Conservation (phyloP, 53 echinoderm and acorn worm species). For the Echinometra lucunter region DNA sequence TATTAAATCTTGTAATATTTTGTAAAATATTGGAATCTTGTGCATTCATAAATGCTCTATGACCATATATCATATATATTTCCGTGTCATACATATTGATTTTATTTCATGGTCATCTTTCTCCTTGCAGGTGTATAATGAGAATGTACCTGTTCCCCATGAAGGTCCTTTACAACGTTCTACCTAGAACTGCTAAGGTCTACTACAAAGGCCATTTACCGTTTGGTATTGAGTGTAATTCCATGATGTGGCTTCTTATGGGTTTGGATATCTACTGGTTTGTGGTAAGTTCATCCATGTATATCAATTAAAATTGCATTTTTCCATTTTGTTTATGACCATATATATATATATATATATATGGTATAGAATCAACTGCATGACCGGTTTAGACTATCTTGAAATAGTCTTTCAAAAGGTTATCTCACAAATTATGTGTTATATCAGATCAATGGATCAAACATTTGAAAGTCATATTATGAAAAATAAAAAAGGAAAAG, state of each 20-base stretch:
- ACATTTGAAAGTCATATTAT: not conserved
- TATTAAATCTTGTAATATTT: too few species aligned
- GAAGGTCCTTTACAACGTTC: constrained; percentile 91
- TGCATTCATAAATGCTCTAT: not conserved
- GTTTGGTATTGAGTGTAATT: constrained; percentile 89
- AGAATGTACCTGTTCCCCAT: constrained; percentile 99
- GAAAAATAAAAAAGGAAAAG: not conserved
- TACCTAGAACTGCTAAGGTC: constrained; percentile 85
- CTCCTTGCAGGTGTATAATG: constrained; percentile 76
- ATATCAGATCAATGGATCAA: not conserved
- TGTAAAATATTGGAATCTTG: too few species aligned
- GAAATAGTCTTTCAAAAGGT: not conserved
- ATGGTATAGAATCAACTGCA: too few species aligned
- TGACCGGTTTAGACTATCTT: not conserved
- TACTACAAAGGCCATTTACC: constrained; percentile 88
- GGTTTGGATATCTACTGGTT: constrained; percentile 97
- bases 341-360: too few species aligned
- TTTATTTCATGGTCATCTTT: not conserved
- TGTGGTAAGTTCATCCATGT: constrained; percentile 75
- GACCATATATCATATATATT: not conserved
- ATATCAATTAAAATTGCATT: too few species aligned
- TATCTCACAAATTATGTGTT: not conserved
- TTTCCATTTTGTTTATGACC: too few species aligned
- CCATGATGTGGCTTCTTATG: constrained; percentile 91
- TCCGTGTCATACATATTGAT: not conserved